These are phyloP conservation scores for Chitala chitala DNA, from an alignment of 2,113 vertebrate species.

Conservation along the genomic window DNA sequence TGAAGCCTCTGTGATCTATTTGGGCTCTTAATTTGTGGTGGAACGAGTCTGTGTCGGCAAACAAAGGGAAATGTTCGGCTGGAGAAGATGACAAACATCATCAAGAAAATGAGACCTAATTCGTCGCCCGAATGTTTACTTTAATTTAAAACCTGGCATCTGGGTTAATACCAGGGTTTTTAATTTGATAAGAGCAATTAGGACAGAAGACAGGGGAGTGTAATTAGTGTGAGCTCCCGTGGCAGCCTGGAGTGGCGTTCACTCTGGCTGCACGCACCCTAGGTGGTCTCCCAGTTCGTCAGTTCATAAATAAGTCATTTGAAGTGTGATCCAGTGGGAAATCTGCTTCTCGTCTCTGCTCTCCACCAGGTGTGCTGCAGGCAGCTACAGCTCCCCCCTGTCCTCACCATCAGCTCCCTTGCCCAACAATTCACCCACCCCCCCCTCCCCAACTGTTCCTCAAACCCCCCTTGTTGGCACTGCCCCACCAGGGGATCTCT, in stretches of 20 bases:
- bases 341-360: slow-evolving; percentile 71
- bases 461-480: background rate
- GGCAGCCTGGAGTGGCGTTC: slow-evolving; percentile 69
- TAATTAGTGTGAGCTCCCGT: slow-evolving; percentile 76
- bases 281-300: slow-evolving; percentile 80
- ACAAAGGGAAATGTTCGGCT: background rate
- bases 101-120: slow-evolving; percentile 20
- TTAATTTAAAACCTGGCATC: slow-evolving; percentile 29
- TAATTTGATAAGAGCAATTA: slow-evolving; percentile 56
- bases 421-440: background rate
- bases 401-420: background rate
- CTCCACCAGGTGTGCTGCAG: slow-evolving; percentile 61
- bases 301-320: slow-evolving; percentile 90
- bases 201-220: slow-evolving; percentile 67
- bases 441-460: no score
- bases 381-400: background rate
- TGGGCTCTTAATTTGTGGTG: background rate
- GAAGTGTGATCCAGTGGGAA: slow-evolving; percentile 78
- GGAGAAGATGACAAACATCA: slow-evolving; percentile 22
- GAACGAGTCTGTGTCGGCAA: background rate
- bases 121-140: slow-evolving; percentile 23
- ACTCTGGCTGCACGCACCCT: slow-evolving; percentile 60
- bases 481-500: background rate
- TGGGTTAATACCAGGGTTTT: slow-evolving; percentile 33
- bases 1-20: background rate